phyloP scores from a whole-genome alignment of 2,888 invertebrate genomes.

The Rhyacophila evoluta region DNA sequence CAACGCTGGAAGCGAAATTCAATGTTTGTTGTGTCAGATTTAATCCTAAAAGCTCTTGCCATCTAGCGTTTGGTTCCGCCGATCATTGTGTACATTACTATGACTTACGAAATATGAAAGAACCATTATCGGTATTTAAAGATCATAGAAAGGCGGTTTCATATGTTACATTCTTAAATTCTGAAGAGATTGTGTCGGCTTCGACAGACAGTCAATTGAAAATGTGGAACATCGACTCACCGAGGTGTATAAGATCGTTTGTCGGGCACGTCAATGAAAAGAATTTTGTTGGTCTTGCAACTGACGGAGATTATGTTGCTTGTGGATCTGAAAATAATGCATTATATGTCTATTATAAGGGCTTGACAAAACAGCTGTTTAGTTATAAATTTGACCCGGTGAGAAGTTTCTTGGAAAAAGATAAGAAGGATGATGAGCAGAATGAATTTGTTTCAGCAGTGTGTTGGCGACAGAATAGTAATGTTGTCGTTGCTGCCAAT shows the following conservation, averaged over 20 bases:
- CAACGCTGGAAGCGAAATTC: conserved; percentile 91
- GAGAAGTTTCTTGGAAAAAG: conserved; percentile 80
- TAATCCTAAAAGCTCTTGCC: conserved; percentile 85
- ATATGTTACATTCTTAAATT: conserved; percentile 91
- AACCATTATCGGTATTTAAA: conserved; percentile 84
- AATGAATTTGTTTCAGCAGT: conserved; percentile 96
- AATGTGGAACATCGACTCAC: conserved; percentile 88
- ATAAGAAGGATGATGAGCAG: conserved; percentile 85
- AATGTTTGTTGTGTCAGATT: conserved; percentile 97
- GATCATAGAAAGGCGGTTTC: conserved; percentile 95
- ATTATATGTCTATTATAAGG: conserved; percentile 91
- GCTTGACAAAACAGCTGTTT: conserved; percentile 86
- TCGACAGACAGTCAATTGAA: conserved; percentile 93
- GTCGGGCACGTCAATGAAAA: conserved; percentile 95
- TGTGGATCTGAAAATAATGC: conserved; percentile 97
- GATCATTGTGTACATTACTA: conserved; percentile 98
- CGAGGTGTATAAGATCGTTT: conserved; percentile 85
- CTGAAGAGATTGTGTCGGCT: conserved; percentile 88
- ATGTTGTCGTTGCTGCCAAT: conserved; percentile 91
- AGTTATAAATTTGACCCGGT: conserved; percentile 89
- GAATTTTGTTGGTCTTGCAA: conserved; percentile 94
- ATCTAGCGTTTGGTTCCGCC: conserved; percentile 95
- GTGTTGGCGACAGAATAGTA: conserved; percentile 89
- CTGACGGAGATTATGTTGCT: conserved; percentile 91
- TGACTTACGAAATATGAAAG: conserved; percentile 86